Evolutionary conservation across 2,888 invertebrate species (phyloP).

Genomic region (Spatulosminthurus flaviceps): DNA sequence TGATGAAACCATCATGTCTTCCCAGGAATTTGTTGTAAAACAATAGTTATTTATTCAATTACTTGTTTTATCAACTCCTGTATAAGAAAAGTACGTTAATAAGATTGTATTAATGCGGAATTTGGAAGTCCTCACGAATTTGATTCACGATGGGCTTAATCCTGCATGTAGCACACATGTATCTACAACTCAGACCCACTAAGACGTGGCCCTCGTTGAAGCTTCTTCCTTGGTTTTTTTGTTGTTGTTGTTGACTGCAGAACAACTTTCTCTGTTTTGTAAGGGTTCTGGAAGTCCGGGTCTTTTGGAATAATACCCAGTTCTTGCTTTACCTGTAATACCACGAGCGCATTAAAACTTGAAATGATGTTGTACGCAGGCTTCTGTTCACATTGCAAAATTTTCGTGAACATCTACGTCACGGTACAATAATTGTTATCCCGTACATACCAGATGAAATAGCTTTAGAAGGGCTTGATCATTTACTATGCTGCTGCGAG

Average conservation of each 20-base stretch:
- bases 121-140: too few species aligned
- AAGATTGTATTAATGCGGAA: too few species aligned
- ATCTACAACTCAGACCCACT: conserved; percentile 53
- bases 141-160: neutral
- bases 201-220: conserved; percentile 57
- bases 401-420: too few species aligned
- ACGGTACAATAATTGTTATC: too few species aligned
- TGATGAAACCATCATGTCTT: neutral
- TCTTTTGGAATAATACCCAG: conserved; percentile 57
- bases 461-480: conserved; percentile 55
- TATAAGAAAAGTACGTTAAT: too few species aligned
- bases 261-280: conserved; percentile 51
- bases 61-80: too few species aligned
- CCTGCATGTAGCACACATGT: neutral
- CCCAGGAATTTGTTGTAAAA: neutral
- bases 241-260: conserved; percentile 53
- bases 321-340: conserved; percentile 62
- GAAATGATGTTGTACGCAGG: too few species aligned
- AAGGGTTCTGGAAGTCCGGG: conserved; percentile 58
- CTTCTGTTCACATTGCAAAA: too few species aligned
- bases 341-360: too few species aligned
- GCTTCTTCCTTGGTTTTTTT: conserved; percentile 56
- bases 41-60: neutral
- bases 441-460: conserved; percentile 52
- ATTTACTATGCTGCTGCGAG: conserved; percentile 51